A percentile compares a stretch with the other conserved stretches of the same genome.
These are phyloP conservation scores for Drosophila repletoides DNA, from an alignment of 1,140 invertebrate genomes.

Conservation along the genomic window DNA sequence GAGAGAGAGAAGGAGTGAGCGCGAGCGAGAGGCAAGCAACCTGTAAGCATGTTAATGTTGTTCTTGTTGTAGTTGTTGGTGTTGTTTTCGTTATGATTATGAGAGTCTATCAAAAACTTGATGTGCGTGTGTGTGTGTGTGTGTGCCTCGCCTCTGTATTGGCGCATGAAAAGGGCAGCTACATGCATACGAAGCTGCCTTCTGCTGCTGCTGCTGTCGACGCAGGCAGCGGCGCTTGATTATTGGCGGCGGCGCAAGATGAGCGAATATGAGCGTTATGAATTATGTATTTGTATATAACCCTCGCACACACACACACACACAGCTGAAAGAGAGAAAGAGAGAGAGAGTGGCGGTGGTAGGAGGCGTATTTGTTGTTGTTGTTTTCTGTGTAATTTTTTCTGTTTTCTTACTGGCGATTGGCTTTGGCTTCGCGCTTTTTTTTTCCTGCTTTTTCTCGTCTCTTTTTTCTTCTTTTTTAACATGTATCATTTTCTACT, in stretches of 20 bases:
- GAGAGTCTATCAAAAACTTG: constrained; percentile 80
- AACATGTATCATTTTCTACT: constrained; percentile 33
- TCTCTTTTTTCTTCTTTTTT: constrained; percentile 31
- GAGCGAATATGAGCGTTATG: constrained; percentile 80
- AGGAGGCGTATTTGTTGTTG: constrained; percentile 34
- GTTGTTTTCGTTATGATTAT: constrained; percentile 80
- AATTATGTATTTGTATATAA: constrained; percentile 80
- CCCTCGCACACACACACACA: constrained; percentile 34
- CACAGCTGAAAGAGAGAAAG: not conserved
- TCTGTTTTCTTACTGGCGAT: constrained; percentile 66
- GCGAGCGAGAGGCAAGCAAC: constrained; percentile 53
- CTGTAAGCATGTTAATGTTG: constrained; percentile 54
- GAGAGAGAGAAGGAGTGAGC: constrained; percentile 18
- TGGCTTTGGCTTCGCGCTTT: constrained; percentile 34
- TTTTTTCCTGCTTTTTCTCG: constrained; percentile 8
- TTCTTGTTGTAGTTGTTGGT: constrained; percentile 36
- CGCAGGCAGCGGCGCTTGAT: constrained; percentile 49
- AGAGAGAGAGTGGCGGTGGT: constrained; percentile 8
- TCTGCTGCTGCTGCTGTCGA: constrained; percentile 21
- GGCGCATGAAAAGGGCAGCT: constrained; percentile 73
- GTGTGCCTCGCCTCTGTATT: constrained; percentile 23
- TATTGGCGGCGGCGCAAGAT: constrained; percentile 50
- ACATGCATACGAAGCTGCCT: constrained; percentile 14
- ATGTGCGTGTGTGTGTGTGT: constrained; percentile 18
- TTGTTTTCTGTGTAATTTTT: constrained; percentile 55